phyloP scores from a whole-genome alignment of 2,113 vertebrate genomes.

The Myiozetetes cayanensis region DNA sequence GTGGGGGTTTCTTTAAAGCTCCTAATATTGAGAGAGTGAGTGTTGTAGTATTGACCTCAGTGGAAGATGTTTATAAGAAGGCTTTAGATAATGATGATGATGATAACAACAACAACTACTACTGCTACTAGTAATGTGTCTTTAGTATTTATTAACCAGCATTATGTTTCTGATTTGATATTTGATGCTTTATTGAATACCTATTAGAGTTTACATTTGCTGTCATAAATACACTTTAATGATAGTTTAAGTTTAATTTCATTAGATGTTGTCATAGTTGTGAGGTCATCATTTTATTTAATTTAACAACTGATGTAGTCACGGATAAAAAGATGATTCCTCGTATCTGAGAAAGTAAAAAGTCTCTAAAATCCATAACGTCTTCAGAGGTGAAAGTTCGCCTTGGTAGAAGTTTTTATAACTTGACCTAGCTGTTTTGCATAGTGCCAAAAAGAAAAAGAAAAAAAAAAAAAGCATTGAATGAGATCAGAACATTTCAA shows the following conservation, averaged over 20 bases:
- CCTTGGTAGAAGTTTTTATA: background rate
- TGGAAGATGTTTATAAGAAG: background rate
- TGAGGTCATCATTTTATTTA: background rate
- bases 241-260: background rate
- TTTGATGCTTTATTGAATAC: background rate
- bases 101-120: background rate
- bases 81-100: background rate
- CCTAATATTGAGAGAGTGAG: background rate
- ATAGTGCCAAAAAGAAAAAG: background rate
- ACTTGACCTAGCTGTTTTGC: background rate
- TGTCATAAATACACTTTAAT: background rate
- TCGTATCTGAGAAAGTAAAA: background rate
- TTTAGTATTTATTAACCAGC: background rate
- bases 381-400: background rate
- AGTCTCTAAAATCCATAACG: background rate
- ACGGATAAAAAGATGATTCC: background rate
- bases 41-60: background rate
- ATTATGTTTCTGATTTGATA: background rate
- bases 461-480: background rate
- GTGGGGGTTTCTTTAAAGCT: background rate
- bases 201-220: background rate
- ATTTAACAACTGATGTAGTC: background rate
- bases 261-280: background rate
- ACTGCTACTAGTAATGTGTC: background rate
- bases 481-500: background rate